These are phyloP conservation scores for Acrocephalus scirpaceus DNA, from an alignment of 2,797 vertebrate genomes.

Conservation along the genomic window DNA sequence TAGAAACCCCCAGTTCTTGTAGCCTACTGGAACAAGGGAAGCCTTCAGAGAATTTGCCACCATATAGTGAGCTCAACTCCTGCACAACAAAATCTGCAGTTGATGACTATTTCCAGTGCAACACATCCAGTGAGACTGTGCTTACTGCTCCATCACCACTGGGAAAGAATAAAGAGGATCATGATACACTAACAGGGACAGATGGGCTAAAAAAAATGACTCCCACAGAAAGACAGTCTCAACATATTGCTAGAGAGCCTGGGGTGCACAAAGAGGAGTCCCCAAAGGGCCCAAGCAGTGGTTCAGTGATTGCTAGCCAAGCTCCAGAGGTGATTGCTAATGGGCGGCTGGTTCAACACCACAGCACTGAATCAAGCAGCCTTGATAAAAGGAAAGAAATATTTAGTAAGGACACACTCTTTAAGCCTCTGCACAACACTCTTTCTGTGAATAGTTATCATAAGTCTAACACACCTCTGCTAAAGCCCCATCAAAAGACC, in stretches of 20 bases:
- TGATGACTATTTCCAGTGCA: slow-evolving; percentile 95
- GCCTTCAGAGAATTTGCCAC: slow-evolving; percentile 81
- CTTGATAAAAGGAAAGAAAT: slow-evolving; percentile 94
- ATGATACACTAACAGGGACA: slow-evolving; percentile 89
- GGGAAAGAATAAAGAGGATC: slow-evolving; percentile 85
- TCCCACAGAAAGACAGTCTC: slow-evolving; percentile 80
- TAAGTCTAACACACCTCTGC: slow-evolving; percentile 88
- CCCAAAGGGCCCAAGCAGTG: slow-evolving; percentile 83
- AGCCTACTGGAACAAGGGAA: slow-evolving; percentile 90
- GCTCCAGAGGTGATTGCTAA: slow-evolving; percentile 86
- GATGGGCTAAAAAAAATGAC: slow-evolving; percentile 83
- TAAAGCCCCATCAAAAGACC: slow-evolving; percentile 93
- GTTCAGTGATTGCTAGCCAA: slow-evolving; percentile 69
- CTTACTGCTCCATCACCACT: slow-evolving; percentile 86
- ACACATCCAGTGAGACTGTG: slow-evolving; percentile 88
- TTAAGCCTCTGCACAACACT: slow-evolving; percentile 93
- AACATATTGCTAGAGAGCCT: slow-evolving; percentile 87
- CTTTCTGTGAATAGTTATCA: slow-evolving; percentile 93
- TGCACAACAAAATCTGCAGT: slow-evolving; percentile 87
- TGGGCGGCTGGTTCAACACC: slow-evolving; percentile 87
- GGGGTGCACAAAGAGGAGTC: slow-evolving; percentile 89
- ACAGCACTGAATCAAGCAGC: slow-evolving; percentile 85
- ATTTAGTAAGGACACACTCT: slow-evolving; percentile 95
- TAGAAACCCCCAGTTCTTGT: slow-evolving; percentile 88
- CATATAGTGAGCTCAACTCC: slow-evolving; percentile 89